Evolutionary conservation across 1,140 invertebrate genomes (phyloP), one percentile per base, ranked within the genome.

Genomic region (Atta texana): DNA sequence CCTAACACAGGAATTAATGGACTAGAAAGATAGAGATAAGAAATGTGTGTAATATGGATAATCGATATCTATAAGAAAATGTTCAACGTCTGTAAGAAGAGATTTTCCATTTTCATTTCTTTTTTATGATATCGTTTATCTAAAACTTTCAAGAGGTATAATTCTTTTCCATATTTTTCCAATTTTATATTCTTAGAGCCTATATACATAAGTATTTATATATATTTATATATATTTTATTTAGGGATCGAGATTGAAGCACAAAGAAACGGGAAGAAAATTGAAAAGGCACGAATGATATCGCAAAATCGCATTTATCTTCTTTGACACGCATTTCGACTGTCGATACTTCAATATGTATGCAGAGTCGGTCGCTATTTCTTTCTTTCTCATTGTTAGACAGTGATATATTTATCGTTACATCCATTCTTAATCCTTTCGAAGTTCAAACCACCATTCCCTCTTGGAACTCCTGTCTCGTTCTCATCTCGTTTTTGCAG

Each of bases 351-450:
- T 51, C 61, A 85, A 75, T 84, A 84, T 84, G 80, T 61, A 84
- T 84, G 69, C 80, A 61, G 39, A 44, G 55, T 51, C 80, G 55
- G 55, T n/a, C n/a, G n/a, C 69, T 84, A 51, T 75, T 84, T 51
- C 80, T 84, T 84, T 84, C 80, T 84, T 61, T 44, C 57, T 61
- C 69, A 34, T 34, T 6, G 31, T 34, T 34, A 6, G 80, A 84
- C 80, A 84, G 80, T 84, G 80, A 84, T 84, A 75, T 74, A 84
- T 84, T 84, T 84, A 84, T 84, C 55, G 80, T 84, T 84, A 84
- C 69, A 24, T 75, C 63, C 80, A 84, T 84, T 75, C 80, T 84
- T 84, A 84, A 84, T 84, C 55, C 80, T 61, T 51, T 74, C 69
- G 69, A 61, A 75, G 49, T 51, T 74, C 80, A 69, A 61, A 75